Base-by-base conservation (phyloP, 2,113 vertebrate genomes). In the Stegostoma tigrinum region DNA sequence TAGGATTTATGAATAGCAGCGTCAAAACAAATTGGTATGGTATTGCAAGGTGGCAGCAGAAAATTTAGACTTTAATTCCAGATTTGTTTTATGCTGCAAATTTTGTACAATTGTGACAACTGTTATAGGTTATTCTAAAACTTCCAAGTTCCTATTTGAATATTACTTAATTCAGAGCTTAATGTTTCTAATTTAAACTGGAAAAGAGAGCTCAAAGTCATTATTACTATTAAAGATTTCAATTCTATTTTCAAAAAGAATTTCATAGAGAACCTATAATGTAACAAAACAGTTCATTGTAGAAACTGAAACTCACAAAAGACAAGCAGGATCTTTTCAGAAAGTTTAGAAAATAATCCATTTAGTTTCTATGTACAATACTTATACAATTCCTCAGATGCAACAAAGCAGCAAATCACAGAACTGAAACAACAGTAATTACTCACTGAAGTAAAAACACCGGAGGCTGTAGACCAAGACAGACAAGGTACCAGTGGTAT, bases 401-500 rank as follows among this genome's bases (percentile, higher is more conserved):
- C 27, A 95, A 27, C 42, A 94, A 70, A 94, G 5, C 2, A 21
- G 8, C 24, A 45, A 95, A 34, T 64, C 89, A 89, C 8, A 48
- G 23, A 30, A 61, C 19, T 86, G 83, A 48, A 75, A 78, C 95
- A 64, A 95, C 19, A 48, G 27, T n/a, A 45, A 42, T 70, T 95
- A 96, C 96, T 98, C 98, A 99, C 99, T 97, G 98, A 99, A 96
- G 99, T 99, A 97, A 99, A 99, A 96, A 99, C 99, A 95, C 97
- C 99, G 34, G 99, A 99, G 38, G 99, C 99, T 68, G 99, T 99
- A 94, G 99, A 99, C 99, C 99, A 99, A 91, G 99, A 99, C 95
- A 99, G 97, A 97, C 99, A 99, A 0, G 99, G 99, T 96, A 99
- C 97, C 97, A 99, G 96, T 30, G 99, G 99, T 96, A 99, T 98